phyloP scores from a whole-genome alignment of 2,797 vertebrate genomes.

The Telmatherina bonti region DNA sequence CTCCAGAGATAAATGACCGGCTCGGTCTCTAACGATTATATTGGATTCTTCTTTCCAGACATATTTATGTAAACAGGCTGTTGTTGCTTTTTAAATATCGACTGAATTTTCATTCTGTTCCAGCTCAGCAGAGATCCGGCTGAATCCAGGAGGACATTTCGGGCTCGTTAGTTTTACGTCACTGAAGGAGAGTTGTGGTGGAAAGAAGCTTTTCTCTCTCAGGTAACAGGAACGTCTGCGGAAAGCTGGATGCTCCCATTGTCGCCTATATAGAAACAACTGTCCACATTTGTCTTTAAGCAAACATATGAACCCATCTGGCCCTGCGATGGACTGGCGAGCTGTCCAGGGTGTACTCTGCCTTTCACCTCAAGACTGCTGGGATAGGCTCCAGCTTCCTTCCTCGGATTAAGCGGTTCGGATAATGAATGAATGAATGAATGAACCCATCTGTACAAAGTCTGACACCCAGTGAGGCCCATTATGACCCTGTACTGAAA shows the following conservation, averaged over 20 bases:
- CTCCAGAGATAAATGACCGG: slow-evolving; percentile 9
- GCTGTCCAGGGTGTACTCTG: no score
- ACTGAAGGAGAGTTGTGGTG: neutral
- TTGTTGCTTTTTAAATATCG: neutral
- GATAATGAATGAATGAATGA: no score
- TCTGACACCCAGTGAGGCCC: neutral
- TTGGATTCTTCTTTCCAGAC: slow-evolving; percentile 11
- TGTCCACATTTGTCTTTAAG: neutral
- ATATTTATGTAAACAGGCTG: neutral
- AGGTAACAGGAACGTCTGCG: neutral
- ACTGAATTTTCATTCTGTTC: neutral
- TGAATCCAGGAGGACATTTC: slow-evolving; percentile 3
- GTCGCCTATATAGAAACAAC: neutral
- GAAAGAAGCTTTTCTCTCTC: neutral
- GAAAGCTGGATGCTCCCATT: neutral
- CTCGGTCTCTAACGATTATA: neutral
- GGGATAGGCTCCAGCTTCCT: no score
- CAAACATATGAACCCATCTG: neutral
- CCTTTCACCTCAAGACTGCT: no score
- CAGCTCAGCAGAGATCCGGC: neutral
- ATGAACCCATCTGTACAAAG: neutral
- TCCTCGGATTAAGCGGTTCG: no score
- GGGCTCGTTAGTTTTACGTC: neutral
- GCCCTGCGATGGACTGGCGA: no score
- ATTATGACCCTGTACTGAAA: neutral